Base-by-base conservation (phyloP, 2,797 vertebrate genomes). In the Microcaecilia unicolor region DNA sequence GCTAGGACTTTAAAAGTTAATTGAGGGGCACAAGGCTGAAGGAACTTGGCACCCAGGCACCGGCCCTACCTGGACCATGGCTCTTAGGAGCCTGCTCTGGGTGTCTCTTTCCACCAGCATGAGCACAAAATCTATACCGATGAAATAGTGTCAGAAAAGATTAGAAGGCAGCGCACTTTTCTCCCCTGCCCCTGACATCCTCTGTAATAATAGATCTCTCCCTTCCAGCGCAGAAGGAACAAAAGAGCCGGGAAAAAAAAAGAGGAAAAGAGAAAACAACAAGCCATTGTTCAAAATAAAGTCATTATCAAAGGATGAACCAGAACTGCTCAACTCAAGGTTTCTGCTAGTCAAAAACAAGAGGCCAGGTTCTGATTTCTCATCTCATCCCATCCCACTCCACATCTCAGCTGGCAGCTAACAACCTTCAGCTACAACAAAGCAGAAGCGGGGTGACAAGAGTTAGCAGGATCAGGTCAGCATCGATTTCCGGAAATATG, bases 361-460 rank as follows among this genome's bases (percentile, higher is more conserved):
- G 58, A 25, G 55, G 52, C 55, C 59, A 42, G 7, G 12, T 22
- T 21, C n/a, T 25, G 4, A 12, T 42, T 48, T 57, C 66, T 66
- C 58, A 44, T 44, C 63, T 42, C 28, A 22, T 8, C 35, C 24
- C 46, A 35, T 28, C 28, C 25, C 22, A n/a, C n/a, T n/a, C n/a
- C n/a, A n/a, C n/a, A n/a, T n/a, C n/a, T n/a, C n/a, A n/a, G n/a
- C n/a, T n/a, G n/a, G n/a, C n/a, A n/a, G n/a, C n/a, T n/a, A n/a
- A n/a, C n/a, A n/a, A n/a, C n/a, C n/a, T n/a, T n/a, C n/a, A n/a
- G n/a, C n/a, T n/a, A n/a, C n/a, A n/a, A n/a, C n/a, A n/a, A n/a
- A n/a, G n/a, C n/a, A n/a, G n/a, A n/a, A n/a, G n/a, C n/a, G n/a
- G n/a, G n/a, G n/a, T n/a, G n/a, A n/a, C n/a, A n/a, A n/a, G n/a